A percentile compares a stretch with the other conserved stretches of the same genome.
Conservation (phyloP, 1,140 invertebrate species). For the Drosophila kepulauana region DNA sequence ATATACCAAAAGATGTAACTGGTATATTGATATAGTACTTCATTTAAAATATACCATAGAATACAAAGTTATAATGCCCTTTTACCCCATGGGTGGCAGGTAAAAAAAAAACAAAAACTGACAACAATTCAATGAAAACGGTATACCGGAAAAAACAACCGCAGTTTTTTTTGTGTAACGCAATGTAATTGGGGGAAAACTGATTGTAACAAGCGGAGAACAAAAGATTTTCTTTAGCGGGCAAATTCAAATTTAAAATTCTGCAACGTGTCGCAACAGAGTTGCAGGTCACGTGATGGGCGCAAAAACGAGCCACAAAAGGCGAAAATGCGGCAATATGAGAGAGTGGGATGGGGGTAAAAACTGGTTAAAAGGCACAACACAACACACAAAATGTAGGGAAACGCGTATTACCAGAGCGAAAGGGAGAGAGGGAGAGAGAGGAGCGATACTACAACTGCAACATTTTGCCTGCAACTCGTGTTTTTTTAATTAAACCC, state of each 20-base stretch:
- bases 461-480: constrained; percentile 41
- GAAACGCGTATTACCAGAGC: constrained; percentile 12
- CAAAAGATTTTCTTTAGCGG: constrained; percentile 16
- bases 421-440: neutral
- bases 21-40: no score
- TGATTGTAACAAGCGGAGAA: constrained; percentile 1
- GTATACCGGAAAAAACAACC: neutral
- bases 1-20: no score
- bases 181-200: constrained; percentile 7
- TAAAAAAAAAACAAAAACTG: constrained; percentile 3
- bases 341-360: neutral
- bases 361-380: constrained; percentile 16
- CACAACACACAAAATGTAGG: constrained; percentile 12
- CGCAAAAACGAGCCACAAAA: constrained; percentile 53
- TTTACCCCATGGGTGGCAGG: neutral
- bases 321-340: constrained; percentile 34
- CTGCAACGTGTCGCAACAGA: constrained; percentile 24
- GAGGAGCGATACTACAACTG: neutral
- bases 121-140: neutral
- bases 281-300: constrained; percentile 42
- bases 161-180: neutral
- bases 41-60: no score
- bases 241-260: constrained; percentile 26
- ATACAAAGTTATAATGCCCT: no score
- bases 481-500: constrained; percentile 78